Evolutionary conservation across 2,113 vertebrate species (phyloP), one percentile per base, ranked within the genome.

Genomic region (Scomber scombrus): DNA sequence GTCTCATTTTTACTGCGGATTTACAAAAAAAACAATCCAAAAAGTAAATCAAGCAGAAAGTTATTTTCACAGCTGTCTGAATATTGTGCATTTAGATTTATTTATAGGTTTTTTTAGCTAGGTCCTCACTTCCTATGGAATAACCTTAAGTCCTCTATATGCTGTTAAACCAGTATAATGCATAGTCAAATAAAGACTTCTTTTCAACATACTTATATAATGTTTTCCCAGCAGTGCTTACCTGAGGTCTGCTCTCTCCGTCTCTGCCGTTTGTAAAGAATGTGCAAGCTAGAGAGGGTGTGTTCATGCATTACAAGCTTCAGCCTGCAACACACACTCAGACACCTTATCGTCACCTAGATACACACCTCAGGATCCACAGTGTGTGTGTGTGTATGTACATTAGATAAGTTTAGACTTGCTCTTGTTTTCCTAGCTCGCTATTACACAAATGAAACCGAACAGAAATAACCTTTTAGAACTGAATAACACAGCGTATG

Each of bases 261-360:
- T 31, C 43, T 66, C 12, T 61, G 12, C 16, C 19, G 26, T 23
- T 7, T 58, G 69, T 19, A 6, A 88, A 40, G 71, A 80, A 67
- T 84, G 76, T 78, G 70, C 21, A 11, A 19, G 0, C 16, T 68
- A 5, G 29, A 11, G 19, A 71, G 73, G 83, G 78, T n/a, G 81
- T 85, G 78, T 86, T 57, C 47, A 15, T 19, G 7, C 3, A 3
- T 34, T 66, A 26, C 85, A 87, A 79, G 85, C 84, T 73, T 31
- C 52, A 84, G 78, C 90, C 63, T 88, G 89, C 71, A 74, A 29
- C 54, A 72, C 46, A 49, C 9, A 40, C 19, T 51, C 46, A 26
- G 5, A 31, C 19, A 69, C 66, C 51, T 57, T 55, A n/a, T 46
- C 2, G 26, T 68, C 21, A 46, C 14, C 71, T 68, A 45, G 60